These are phyloP conservation scores for Oncopodura yosiiana DNA, from an alignment of 1,140 invertebrate species.

Conservation along the genomic window DNA sequence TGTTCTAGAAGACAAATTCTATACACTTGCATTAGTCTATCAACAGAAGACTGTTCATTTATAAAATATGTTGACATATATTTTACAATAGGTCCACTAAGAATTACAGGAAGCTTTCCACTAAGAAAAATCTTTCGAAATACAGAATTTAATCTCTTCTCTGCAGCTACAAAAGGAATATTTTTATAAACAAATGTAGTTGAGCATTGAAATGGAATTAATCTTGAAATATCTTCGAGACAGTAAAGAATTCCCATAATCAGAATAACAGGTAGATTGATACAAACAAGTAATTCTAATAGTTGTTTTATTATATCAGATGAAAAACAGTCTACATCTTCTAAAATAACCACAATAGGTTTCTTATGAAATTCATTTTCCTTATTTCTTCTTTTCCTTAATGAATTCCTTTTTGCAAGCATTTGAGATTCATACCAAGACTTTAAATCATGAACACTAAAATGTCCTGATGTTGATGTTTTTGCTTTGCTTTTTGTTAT, in stretches of 20 bases:
- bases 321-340: conserved; percentile 24
- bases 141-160: conserved; percentile 1
- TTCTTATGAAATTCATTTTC: too few relatives aligned
- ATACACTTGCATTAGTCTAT: conserved; percentile 8
- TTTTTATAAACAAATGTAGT: conserved; percentile 14
- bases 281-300: conserved; percentile 13
- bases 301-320: conserved; percentile 13
- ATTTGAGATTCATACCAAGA: conserved; percentile 6
- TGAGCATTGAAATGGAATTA: conserved; percentile 18
- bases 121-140: background rate
- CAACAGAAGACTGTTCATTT: conserved; percentile 8
- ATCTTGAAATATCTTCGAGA: conserved; percentile 8
- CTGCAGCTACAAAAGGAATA: conserved; percentile 1
- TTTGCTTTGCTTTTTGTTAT: background rate
- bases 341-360: conserved; percentile 20
- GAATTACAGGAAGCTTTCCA: background rate
- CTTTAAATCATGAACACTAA: conserved; percentile 23
- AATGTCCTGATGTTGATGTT: background rate
- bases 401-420: too few relatives aligned
- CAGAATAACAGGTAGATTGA: conserved; percentile 20
- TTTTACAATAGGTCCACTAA: conserved; percentile 12
- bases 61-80: conserved; percentile 16
- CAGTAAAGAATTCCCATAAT: conserved; percentile 20
- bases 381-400: too few relatives aligned
- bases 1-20: conserved; percentile 3